phyloP scores from a whole-genome alignment of 2,797 vertebrate genomes.

The Premnoplex brunnescens region DNA sequence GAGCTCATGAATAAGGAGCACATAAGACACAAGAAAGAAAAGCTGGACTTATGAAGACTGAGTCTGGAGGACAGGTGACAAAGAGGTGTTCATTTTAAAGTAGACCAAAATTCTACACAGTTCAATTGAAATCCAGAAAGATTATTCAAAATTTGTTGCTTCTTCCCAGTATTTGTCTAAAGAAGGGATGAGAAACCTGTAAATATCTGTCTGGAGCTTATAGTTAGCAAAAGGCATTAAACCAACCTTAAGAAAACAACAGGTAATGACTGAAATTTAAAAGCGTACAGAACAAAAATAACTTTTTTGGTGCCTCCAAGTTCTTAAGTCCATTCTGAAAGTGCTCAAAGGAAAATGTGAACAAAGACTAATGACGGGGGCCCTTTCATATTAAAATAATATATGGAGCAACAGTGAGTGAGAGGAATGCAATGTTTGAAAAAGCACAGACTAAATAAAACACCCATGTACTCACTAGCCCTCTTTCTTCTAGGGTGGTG shows the following conservation, averaged over 20 bases:
- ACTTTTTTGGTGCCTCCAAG: slow-evolving; percentile 57
- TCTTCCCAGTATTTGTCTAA: slow-evolving; percentile 56
- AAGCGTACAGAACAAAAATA: slow-evolving; percentile 68
- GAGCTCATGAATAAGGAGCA: not conserved
- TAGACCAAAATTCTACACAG: not conserved
- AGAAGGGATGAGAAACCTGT: slow-evolving; percentile 68
- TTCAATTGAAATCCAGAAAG: slow-evolving; percentile 25
- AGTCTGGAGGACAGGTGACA: not conserved
- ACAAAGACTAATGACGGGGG: slow-evolving; percentile 74
- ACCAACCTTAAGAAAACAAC: slow-evolving; percentile 72
- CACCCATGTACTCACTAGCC: slow-evolving; percentile 55
- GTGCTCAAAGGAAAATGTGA: slow-evolving; percentile 69
- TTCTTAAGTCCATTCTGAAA: slow-evolving; percentile 61
- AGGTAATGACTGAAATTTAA: slow-evolving; percentile 65
- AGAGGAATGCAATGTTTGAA: slow-evolving; percentile 74
- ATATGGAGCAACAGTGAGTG: slow-evolving; percentile 57
- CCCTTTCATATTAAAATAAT: slow-evolving; percentile 76
- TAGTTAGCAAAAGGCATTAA: slow-evolving; percentile 64
- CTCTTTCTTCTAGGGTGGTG: slow-evolving; percentile 47
- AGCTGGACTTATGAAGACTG: not conserved
- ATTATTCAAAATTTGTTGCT: slow-evolving; percentile 53
- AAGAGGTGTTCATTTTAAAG: slow-evolving; percentile 10
- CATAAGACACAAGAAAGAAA: not conserved
- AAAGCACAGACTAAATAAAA: slow-evolving; percentile 74
- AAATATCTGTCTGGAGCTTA: slow-evolving; percentile 64